Conservation (phyloP, 2,888 invertebrate genomes). For the Athalia circularis region DNA sequence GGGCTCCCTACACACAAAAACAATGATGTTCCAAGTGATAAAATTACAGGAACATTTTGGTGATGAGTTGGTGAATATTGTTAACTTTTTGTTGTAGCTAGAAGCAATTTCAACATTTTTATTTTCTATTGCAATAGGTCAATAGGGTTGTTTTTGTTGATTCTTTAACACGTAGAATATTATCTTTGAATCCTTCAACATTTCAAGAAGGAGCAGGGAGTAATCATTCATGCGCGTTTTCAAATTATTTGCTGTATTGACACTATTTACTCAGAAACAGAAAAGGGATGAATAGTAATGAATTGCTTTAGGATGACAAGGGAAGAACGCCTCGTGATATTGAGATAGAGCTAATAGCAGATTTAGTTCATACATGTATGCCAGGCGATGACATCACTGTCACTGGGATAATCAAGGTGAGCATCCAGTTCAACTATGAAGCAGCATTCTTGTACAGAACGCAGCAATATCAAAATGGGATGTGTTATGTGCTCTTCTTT, state of each 20-base stretch:
- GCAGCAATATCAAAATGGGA: neutral
- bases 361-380: constrained; percentile 86
- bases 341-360: constrained; percentile 88
- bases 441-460: neutral
- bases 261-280: constrained; percentile 11
- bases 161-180: no score
- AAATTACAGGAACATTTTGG: constrained; percentile 87
- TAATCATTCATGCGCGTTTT: no score
- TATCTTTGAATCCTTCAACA: no score
- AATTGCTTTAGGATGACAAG: constrained; percentile 77
- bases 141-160: no score
- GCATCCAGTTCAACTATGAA: constrained; percentile 33
- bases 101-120: constrained; percentile 37
- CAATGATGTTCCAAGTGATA: constrained; percentile 87
- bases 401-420: constrained; percentile 89
- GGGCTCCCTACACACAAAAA: constrained; percentile 83
- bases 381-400: constrained; percentile 93
- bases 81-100: neutral
- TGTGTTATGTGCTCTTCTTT: neutral
- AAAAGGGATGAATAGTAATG: neutral
- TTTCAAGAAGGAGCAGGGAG: no score
- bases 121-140: constrained; percentile 11
- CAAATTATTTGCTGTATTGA: neutral
- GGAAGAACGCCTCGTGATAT: constrained; percentile 86
- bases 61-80: constrained; percentile 78